phyloP scores from a whole-genome alignment of 2,113 vertebrate genomes.

The Larimichthys polyactis region DNA sequence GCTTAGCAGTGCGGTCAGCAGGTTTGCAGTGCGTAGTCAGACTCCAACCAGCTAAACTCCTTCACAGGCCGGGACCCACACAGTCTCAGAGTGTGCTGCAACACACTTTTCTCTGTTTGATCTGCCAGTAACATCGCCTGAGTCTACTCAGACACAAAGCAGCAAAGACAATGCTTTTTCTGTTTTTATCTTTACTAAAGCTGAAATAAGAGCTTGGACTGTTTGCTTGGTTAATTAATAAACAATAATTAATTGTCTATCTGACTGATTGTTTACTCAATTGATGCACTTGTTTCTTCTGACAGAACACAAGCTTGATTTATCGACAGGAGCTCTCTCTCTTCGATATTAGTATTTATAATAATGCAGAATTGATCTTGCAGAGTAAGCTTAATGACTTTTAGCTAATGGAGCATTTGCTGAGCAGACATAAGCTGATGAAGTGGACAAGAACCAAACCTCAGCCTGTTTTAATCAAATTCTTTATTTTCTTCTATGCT shows the following conservation, averaged over 20 bases:
- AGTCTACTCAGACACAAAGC: slow-evolving; percentile 37
- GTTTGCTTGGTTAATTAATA: slow-evolving; percentile 24
- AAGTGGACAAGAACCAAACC: slow-evolving; percentile 56
- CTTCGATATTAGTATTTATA: slow-evolving; percentile 60
- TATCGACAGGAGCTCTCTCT: slow-evolving; percentile 10
- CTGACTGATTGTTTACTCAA: slow-evolving; percentile 27
- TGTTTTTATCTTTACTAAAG: background rate
- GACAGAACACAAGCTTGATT: slow-evolving; percentile 19
- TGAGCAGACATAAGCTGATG: slow-evolving; percentile 54
- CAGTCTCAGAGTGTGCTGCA: slow-evolving; percentile 47
- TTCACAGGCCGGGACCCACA: slow-evolving; percentile 44
- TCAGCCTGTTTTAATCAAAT: slow-evolving; percentile 39
- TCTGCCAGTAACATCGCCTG: slow-evolving; percentile 30
- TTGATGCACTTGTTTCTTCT: slow-evolving; percentile 3
- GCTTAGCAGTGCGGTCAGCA: slow-evolving; percentile 67
- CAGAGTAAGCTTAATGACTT: slow-evolving; percentile 65
- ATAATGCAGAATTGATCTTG: slow-evolving; percentile 49
- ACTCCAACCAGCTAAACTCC: slow-evolving; percentile 64
- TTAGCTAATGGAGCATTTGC: slow-evolving; percentile 56
- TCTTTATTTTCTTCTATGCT: background rate
- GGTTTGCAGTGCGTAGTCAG: slow-evolving; percentile 58
- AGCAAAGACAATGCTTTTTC: slow-evolving; percentile 21
- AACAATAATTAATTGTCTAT: background rate
- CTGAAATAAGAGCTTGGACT: slow-evolving; percentile 19
- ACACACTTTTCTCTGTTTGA: slow-evolving; percentile 50